phyloP scores from a whole-genome alignment of 2,797 vertebrate genomes.

The Periophthalmus magnuspinnatus region DNA sequence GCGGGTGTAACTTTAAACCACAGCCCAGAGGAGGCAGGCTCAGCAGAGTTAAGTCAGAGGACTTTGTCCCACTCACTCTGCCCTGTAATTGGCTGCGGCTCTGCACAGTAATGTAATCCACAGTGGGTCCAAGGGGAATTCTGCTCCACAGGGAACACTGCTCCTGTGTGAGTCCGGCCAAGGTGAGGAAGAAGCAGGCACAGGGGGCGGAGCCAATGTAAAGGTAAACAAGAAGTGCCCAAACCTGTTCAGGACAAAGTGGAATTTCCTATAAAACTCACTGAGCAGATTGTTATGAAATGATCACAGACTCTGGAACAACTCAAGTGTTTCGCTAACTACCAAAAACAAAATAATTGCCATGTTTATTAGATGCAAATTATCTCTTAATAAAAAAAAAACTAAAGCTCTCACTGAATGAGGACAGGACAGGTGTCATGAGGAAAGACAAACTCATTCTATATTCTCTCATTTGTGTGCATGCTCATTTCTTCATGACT shows the following conservation, averaged over 20 bases:
- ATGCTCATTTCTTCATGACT: no score
- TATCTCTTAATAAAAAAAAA: no score
- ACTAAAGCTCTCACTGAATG: no score
- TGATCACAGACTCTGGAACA: neutral
- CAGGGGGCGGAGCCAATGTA: slow-evolving; percentile 52
- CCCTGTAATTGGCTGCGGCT: slow-evolving; percentile 36
- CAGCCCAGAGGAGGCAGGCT: slow-evolving; percentile 32
- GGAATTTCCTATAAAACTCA: slow-evolving; percentile 18
- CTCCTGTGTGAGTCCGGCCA: slow-evolving; percentile 37
- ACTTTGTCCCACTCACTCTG: slow-evolving; percentile 61
- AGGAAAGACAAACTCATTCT: no score
- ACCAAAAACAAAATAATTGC: no score
- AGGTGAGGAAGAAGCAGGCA: slow-evolving; percentile 75
- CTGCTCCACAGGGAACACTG: slow-evolving; percentile 20
- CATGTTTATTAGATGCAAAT: no score
- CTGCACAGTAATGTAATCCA: slow-evolving; percentile 46
- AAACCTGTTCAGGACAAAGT: slow-evolving; percentile 68
- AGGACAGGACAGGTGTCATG: no score
- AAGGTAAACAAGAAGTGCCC: slow-evolving; percentile 73
- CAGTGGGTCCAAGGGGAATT: slow-evolving; percentile 33
- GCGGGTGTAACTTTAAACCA: slow-evolving; percentile 66
- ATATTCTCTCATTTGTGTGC: no score
- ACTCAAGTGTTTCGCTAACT: neutral
- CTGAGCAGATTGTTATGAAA: neutral
- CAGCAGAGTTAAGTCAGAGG: slow-evolving; percentile 49